Evolutionary conservation across 2,888 invertebrate species (phyloP).

Genomic region (Lumbricus terrestris): DNA sequence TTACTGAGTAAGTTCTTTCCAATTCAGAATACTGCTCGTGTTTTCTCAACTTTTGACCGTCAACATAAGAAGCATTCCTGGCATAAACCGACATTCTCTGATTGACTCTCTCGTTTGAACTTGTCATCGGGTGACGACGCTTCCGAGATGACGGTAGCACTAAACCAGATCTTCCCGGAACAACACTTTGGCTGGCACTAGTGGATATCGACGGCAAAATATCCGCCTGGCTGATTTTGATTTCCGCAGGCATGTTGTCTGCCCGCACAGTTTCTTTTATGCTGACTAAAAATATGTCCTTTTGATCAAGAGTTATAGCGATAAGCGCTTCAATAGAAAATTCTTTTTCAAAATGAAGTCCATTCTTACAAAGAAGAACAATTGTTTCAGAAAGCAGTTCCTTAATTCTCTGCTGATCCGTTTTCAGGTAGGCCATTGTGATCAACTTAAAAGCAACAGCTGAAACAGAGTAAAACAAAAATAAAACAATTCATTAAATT

Average conservation of each 20-base stretch:
- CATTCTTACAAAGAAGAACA: not conserved
- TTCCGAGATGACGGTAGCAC: not conserved
- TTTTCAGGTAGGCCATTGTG: not conserved
- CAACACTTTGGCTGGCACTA: not conserved
- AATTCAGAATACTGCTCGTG: not conserved
- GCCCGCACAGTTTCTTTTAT: not conserved
- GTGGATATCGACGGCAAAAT: not conserved
- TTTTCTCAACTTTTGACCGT: not conserved
- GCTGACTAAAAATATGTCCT: not conserved
- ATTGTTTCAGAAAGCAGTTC: not conserved
- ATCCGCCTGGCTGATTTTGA: not conserved
- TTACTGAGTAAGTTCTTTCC: not conserved
- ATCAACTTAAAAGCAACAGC: not conserved
- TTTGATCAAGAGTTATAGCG: conserved; percentile 3
- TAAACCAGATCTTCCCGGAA: not conserved
- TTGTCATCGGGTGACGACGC: not conserved
- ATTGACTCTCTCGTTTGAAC: not conserved
- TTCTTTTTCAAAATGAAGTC: conserved; percentile 3
- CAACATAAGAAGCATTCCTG: not conserved
- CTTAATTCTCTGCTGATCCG: conserved; percentile 3
- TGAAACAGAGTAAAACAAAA: too few relatives aligned
- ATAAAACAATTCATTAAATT: not conserved
- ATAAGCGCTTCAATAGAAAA: not conserved
- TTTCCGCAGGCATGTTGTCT: not conserved
- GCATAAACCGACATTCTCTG: not conserved